Base-by-base conservation (phyloP, 35 echinoderm and acorn worm species). In the Diadema setosum region DNA sequence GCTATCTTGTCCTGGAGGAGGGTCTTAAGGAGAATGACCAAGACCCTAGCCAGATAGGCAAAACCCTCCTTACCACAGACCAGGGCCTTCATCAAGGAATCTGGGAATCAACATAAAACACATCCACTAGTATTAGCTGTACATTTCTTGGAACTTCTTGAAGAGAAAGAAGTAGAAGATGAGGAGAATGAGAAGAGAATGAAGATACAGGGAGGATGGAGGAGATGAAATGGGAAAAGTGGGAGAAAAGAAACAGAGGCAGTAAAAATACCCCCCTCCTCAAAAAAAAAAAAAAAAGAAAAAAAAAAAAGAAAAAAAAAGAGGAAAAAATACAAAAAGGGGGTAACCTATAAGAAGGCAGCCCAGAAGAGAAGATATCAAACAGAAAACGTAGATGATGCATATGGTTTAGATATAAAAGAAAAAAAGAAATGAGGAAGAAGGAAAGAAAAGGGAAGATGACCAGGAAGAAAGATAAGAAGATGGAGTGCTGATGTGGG, bases 1-100 rank as follows among this genome's bases (percentile, higher is more conserved):
- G 95, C 91, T 17, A 98, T 98, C 23, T 93, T 85, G 74, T 98
- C 95, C 42, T 98, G 95, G 14, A 98, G 73, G 8, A 98, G 65
- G 9, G 95, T 98, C 58, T 98, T 90, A 0, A 98, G 85, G 1
- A 98, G 89, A 45, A 98, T 98, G 14, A 98, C 95, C 3, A 98
- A 59, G 0, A 93, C 83, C 7, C 95, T 82, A 33, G 95, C 81
- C 0, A 98, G 70, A 34, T 98, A 98, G 16, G 87, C 88, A 88
- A 98, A 98, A 0, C 95, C 95, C 82, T 93, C 84, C 12, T 90
- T 91, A 16, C 91, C 95, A 59, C 92, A 90, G 15, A 94, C 95
- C 9, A 98, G 80, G 1, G 95, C 95, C 60, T 91, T 93, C 87
- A 93, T 98, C 36, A 98, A 42, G 49, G 80, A 91, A 88, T 98